These are phyloP conservation scores for Pseudomugil tenellus DNA, from an alignment of 2,797 vertebrate species.

Conservation along the genomic window DNA sequence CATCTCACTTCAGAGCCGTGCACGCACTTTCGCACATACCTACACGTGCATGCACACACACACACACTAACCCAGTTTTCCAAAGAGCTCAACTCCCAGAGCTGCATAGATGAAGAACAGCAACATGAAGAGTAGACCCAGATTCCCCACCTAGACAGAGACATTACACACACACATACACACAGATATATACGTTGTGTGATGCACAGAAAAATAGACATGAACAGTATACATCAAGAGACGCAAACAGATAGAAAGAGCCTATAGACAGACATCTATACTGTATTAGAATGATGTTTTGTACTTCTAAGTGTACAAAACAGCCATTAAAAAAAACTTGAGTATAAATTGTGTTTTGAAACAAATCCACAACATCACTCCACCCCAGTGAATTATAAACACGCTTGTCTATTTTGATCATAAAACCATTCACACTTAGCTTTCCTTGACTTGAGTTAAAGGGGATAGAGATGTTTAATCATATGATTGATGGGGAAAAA, in stretches of 20 bases:
- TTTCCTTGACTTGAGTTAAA: slow-evolving; percentile 9
- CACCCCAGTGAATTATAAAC: slow-evolving; percentile 41
- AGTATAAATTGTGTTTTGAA: slow-evolving; percentile 25
- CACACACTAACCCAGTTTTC: slow-evolving; percentile 91
- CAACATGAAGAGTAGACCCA: slow-evolving; percentile 99
- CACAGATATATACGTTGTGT: slow-evolving; percentile 71
- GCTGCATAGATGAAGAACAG: slow-evolving; percentile 99
- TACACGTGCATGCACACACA: slow-evolving; percentile 43
- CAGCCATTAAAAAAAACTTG: slow-evolving; percentile 22
- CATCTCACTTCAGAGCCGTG: slow-evolving; percentile 29
- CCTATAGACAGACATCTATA: slow-evolving; percentile 41
- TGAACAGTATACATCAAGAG: slow-evolving; percentile 58
- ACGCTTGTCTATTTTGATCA: slow-evolving; percentile 38
- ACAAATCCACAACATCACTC: slow-evolving; percentile 28
- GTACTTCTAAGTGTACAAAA: slow-evolving; percentile 26
- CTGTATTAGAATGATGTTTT: slow-evolving; percentile 33
- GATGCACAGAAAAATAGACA: slow-evolving; percentile 70
- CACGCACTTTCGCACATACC: slow-evolving; percentile 38
- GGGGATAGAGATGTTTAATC: slow-evolving; percentile 36
- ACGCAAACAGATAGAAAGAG: slow-evolving; percentile 63
- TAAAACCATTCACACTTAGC: slow-evolving; percentile 16
- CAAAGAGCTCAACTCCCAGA: slow-evolving; percentile 97
- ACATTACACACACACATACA: slow-evolving; percentile 64
- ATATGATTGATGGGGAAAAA: slow-evolving; percentile 38
- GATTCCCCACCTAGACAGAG: slow-evolving; percentile 94